These are phyloP conservation scores for Hycleus phaleratus DNA, from an alignment of 1,140 invertebrate genomes.

Conservation along the genomic window DNA sequence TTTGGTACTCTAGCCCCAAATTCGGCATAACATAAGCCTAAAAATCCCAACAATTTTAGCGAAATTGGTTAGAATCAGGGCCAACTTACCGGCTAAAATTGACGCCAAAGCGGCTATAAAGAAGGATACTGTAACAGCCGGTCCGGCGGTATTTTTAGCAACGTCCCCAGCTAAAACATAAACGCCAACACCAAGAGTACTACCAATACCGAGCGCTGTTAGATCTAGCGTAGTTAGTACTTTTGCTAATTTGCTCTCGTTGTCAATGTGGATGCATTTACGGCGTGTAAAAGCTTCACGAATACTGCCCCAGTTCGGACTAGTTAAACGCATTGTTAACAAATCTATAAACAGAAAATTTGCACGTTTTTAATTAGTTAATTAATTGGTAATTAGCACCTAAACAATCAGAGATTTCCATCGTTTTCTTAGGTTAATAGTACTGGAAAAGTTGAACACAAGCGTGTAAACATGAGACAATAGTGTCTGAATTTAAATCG, in stretches of 20 bases:
- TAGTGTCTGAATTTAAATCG: too few relatives aligned
- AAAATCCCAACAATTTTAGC: conserved; percentile 27
- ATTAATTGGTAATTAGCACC: neutral
- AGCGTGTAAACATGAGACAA: too few relatives aligned
- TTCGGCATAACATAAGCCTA: conserved; percentile 79
- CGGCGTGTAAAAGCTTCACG: conserved; percentile 27
- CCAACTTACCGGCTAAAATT: conserved; percentile 54
- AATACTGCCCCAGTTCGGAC: conserved; percentile 23
- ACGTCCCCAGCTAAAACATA: conserved; percentile 64
- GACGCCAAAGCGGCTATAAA: conserved; percentile 60
- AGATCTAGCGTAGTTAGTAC: conserved; percentile 69
- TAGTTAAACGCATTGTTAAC: conserved; percentile 21
- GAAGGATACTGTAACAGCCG: conserved; percentile 57
- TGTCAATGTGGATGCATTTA: conserved; percentile 38
- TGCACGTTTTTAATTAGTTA: neutral
- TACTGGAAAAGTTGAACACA: too few relatives aligned
- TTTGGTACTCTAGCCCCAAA: conserved; percentile 82
- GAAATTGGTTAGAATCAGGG: neutral
- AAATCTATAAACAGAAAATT: neutral
- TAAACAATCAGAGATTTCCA: conserved; percentile 42
- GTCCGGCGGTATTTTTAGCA: conserved; percentile 54
- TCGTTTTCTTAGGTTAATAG: conserved; percentile 46
- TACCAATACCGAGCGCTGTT: conserved; percentile 49
- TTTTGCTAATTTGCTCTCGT: conserved; percentile 52
- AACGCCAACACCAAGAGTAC: conserved; percentile 60